Percentiles rank a stretch among this genome's conserved stretches.
phyloP scores from a whole-genome alignment of 2,113 vertebrate genomes.

The Cyprinodon variegatus region DNA sequence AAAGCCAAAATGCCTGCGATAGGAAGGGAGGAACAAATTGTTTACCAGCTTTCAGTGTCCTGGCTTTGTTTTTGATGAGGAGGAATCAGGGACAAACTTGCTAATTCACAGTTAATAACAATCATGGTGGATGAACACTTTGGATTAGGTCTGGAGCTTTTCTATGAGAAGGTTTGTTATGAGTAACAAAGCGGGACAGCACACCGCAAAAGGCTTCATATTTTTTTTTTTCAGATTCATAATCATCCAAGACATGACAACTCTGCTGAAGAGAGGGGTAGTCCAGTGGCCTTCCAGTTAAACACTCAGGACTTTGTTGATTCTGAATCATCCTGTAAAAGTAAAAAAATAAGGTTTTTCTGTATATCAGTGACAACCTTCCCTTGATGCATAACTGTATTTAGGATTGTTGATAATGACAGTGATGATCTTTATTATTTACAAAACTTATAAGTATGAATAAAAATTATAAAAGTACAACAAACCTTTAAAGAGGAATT shows the following conservation, averaged over 20 bases:
- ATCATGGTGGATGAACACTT: constrained; percentile 22
- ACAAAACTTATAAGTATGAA: background rate
- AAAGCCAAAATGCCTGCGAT: constrained; percentile 17
- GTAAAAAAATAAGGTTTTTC: background rate
- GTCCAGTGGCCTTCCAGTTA: background rate
- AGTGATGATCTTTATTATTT: background rate
- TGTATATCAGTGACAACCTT: background rate
- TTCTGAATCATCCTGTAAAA: background rate
- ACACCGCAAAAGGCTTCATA: background rate
- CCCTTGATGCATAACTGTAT: background rate
- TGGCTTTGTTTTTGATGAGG: constrained; percentile 59
- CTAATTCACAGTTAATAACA: constrained; percentile 40
- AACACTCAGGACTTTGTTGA: background rate
- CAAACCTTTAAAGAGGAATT: too few relatives aligned
- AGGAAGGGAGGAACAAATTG: constrained; percentile 58
- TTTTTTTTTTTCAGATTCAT: background rate
- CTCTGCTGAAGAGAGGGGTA: too few relatives aligned
- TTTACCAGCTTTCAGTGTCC: constrained; percentile 11
- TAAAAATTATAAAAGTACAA: background rate
- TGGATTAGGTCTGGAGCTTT: constrained; percentile 24
- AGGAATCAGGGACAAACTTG: constrained; percentile 54
- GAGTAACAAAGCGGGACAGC: constrained; percentile 23
- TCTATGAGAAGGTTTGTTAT: constrained; percentile 13
- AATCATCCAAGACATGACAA: background rate
- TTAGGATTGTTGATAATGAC: background rate